Conservation (phyloP, 2,888 invertebrate genomes). For the Polymixis lichenea region DNA sequence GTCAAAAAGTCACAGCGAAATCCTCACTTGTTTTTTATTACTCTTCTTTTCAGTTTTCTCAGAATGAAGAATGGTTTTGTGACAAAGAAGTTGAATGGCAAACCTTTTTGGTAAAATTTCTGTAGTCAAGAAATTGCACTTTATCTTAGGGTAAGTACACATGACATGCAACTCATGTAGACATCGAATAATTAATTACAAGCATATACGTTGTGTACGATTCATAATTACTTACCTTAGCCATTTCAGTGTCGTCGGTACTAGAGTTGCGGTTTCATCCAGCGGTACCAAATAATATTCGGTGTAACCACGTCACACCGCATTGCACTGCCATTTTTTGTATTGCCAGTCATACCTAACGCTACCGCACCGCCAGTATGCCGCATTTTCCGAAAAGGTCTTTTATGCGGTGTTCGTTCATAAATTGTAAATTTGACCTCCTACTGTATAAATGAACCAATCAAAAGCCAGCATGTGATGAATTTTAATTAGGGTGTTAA, state of each 20-base stretch:
- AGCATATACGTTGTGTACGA: neutral
- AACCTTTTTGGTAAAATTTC: neutral
- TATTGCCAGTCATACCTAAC: neutral
- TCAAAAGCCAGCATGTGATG: neutral
- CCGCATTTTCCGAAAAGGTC: neutral
- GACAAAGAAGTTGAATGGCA: slow-evolving; percentile 32
- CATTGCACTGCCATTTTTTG: neutral
- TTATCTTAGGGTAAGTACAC: neutral
- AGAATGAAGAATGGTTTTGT: slow-evolving; percentile 12
- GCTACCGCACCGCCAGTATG: neutral
- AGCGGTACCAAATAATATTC: neutral
- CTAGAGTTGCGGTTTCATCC: neutral
- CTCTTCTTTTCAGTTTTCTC: slow-evolving; percentile 43
- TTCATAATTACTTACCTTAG: too few relatives aligned
- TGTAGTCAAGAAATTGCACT: neutral
- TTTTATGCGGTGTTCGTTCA: neutral
- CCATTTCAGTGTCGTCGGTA: neutral
- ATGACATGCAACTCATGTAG: neutral
- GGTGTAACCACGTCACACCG: neutral
- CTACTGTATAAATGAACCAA: neutral
- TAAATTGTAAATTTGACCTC: neutral
- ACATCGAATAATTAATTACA: neutral
- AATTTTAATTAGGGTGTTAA: neutral
- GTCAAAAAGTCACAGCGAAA: slow-evolving; percentile 49
- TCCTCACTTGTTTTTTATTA: slow-evolving; percentile 59